These are phyloP conservation scores for Cyaniris semiargus DNA, from an alignment of 2,888 invertebrate species.

Conservation along the genomic window DNA sequence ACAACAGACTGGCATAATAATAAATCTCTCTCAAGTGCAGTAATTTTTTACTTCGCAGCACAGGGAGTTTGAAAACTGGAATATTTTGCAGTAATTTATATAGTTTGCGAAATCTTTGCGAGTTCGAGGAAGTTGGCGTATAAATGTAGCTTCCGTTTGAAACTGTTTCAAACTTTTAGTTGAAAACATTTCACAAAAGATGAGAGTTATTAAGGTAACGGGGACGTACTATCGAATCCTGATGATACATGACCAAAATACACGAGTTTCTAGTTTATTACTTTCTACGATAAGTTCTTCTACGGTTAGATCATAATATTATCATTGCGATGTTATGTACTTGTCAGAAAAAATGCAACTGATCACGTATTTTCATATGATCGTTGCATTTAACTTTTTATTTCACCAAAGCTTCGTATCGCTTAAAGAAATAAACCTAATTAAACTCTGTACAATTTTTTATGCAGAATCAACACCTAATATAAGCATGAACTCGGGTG, in stretches of 20 bases:
- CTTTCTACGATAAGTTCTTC: not conserved
- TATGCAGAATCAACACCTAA: not conserved
- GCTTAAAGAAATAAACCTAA: too few species aligned
- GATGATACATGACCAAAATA: not conserved
- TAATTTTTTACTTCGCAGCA: conserved; percentile 10
- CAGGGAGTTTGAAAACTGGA: conserved; percentile 24
- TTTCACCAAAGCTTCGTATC: too few species aligned
- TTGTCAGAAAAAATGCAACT: too few species aligned
- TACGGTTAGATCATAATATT: not conserved
- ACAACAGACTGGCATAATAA: not conserved
- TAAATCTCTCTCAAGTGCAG: conserved; percentile 15
- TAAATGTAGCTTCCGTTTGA: conserved; percentile 18
- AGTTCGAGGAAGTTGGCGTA: conserved; percentile 8
- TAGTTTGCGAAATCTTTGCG: conserved; percentile 25
- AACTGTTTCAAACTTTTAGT: conserved; percentile 16
- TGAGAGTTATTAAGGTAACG: conserved; percentile 4
- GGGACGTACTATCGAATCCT: not conserved
- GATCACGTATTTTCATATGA: too few species aligned
- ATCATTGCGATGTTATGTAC: too few species aligned
- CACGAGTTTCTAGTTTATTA: not conserved
- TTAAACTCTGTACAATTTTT: too few species aligned
- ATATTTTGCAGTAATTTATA: conserved; percentile 28
- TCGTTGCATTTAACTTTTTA: too few species aligned
- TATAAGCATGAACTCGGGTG: not conserved
- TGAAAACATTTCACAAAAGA: conserved; percentile 23